Percentiles rank a stretch among this genome's conserved stretches.
Evolutionary conservation across 2,888 invertebrate species (phyloP).

Genomic region (Caenorhabditis imperialis): DNA sequence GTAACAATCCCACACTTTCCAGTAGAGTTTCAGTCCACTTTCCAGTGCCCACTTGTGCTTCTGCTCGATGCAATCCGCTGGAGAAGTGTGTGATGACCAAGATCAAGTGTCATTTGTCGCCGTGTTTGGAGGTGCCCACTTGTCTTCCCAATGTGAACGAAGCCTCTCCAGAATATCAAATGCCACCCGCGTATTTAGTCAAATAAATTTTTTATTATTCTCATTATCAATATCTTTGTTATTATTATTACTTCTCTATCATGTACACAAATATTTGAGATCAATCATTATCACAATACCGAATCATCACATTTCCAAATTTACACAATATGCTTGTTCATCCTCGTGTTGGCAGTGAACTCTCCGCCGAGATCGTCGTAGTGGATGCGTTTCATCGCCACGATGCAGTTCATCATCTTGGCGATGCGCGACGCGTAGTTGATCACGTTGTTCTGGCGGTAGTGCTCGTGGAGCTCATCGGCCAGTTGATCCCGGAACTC

Average conservation of each 20-base stretch:
- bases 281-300: constrained; percentile 8
- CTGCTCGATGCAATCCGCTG: constrained; percentile 20
- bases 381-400: constrained; percentile 34
- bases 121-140: constrained; percentile 38
- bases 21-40: neutral
- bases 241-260: neutral
- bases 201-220: constrained; percentile 4
- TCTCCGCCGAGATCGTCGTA: constrained; percentile 40
- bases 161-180: constrained; percentile 32
- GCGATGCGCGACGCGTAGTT: constrained; percentile 40
- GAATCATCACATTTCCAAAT: neutral
- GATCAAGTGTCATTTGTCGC: constrained; percentile 25
- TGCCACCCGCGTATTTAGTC: constrained; percentile 33
- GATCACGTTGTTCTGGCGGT: constrained; percentile 21
- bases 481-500: constrained; percentile 32
- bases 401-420: constrained; percentile 37
- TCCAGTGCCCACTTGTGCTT: constrained; percentile 37
- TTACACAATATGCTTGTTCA: neutral
- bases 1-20: neutral
- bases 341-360: constrained; percentile 6
- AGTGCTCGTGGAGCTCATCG: constrained; percentile 40
- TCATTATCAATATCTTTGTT: neutral
- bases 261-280: constrained; percentile 3
- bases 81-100: constrained; percentile 31
- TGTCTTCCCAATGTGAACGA: constrained; percentile 35